Evolutionary conservation across 2,888 invertebrate species (phyloP).

Genomic region (Trissolcus japonicus): DNA sequence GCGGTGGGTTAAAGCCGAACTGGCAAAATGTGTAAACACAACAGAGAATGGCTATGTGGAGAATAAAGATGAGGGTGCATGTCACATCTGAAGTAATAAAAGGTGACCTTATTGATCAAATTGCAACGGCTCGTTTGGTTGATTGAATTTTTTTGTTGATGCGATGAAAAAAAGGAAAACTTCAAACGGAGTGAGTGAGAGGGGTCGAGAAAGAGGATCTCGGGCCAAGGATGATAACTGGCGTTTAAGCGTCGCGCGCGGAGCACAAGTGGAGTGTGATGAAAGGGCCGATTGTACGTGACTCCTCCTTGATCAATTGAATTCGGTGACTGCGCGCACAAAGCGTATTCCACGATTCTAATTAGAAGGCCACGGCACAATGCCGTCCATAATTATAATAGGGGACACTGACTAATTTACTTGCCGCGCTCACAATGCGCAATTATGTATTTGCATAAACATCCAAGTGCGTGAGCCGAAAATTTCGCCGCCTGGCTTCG

Average conservation of each 20-base stretch:
- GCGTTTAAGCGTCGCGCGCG: slow-evolving; percentile 47
- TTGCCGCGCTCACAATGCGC: slow-evolving; percentile 46
- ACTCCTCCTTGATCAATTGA: slow-evolving; percentile 57
- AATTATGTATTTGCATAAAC: slow-evolving; percentile 53
- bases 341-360: slow-evolving; percentile 57
- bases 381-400: slow-evolving; percentile 52
- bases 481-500: background rate
- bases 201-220: slow-evolving; percentile 27
- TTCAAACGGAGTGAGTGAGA: slow-evolving; percentile 22
- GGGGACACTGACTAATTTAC: slow-evolving; percentile 55
- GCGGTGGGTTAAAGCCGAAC: slow-evolving; percentile 38
- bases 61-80: background rate
- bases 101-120: slow-evolving; percentile 30
- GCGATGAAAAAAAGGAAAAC: slow-evolving; percentile 17
- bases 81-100: background rate
- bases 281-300: slow-evolving; percentile 56
- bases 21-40: slow-evolving; percentile 24
- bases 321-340: slow-evolving; percentile 54
- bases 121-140: slow-evolving; percentile 10
- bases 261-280: slow-evolving; percentile 39
- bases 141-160: slow-evolving; percentile 25
- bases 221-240: slow-evolving; percentile 42
- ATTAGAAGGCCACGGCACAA: slow-evolving; percentile 53
- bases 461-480: slow-evolving; percentile 2
- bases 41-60: background rate